Percentiles rank a stretch among this genome's conserved stretches.
These are phyloP conservation scores for Conopomorpha cramerella DNA, from an alignment of 1,140 invertebrate species.

Conservation along the genomic window DNA sequence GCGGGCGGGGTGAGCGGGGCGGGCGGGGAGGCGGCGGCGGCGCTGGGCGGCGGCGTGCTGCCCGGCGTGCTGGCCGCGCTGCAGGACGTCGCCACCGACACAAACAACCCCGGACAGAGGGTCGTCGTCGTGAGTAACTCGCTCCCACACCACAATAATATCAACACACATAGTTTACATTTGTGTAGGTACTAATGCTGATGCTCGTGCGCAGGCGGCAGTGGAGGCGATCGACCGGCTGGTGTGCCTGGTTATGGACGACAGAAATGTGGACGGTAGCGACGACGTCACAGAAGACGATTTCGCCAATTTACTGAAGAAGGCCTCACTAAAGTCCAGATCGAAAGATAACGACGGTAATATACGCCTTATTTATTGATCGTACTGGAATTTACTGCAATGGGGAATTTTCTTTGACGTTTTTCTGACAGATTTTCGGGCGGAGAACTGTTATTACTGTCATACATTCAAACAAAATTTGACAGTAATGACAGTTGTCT, in stretches of 20 bases:
- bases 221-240: conserved; percentile 30
- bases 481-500: neutral
- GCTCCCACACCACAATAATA: conserved; percentile 3
- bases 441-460: no score
- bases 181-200: no score
- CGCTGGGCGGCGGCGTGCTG: conserved; percentile 65
- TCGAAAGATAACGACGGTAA: conserved; percentile 29
- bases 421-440: conserved; percentile 2
- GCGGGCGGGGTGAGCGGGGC: conserved; percentile 10
- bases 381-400: conserved; percentile 16
- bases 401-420: conserved; percentile 16
- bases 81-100: conserved; percentile 59
- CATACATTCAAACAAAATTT: neutral
- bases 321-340: conserved; percentile 12
- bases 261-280: conserved; percentile 17
- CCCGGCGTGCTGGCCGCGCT: conserved; percentile 66
- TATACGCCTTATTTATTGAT: no score
- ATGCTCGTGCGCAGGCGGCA: no score
- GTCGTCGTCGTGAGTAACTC: conserved; percentile 59
- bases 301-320: conserved; percentile 21
- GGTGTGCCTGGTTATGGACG: conserved; percentile 32
- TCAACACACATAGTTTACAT: neutral
- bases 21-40: conserved; percentile 37
- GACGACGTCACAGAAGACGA: conserved; percentile 17
- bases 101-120: conserved; percentile 64